Percentiles rank a stretch among this genome's conserved stretches.
phyloP scores from a whole-genome alignment of 2,113 vertebrate genomes.

The Crotalus helleri region DNA sequence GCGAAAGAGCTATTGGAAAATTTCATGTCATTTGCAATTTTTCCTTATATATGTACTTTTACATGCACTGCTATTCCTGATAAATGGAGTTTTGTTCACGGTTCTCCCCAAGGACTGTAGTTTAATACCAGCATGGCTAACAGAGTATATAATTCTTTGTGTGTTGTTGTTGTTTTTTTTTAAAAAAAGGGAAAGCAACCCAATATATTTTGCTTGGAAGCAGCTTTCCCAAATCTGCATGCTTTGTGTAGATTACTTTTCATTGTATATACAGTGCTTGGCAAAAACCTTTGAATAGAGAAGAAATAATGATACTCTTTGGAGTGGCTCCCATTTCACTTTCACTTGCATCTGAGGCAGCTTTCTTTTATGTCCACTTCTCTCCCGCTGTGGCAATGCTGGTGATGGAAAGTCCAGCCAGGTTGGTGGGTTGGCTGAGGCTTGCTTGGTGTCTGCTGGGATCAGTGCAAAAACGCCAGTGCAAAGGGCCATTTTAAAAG shows the following conservation, averaged over 20 bases:
- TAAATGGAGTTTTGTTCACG: not conserved
- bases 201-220: not conserved
- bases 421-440: not conserved
- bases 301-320: not conserved
- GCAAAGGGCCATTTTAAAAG: not conserved
- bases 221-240: not conserved
- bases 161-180: not conserved
- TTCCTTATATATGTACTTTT: not conserved
- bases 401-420: not conserved
- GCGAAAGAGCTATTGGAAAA: not conserved
- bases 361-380: not conserved
- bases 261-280: not conserved
- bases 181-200: not conserved
- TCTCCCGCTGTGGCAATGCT: not conserved
- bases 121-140: not conserved
- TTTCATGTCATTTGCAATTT: not conserved
- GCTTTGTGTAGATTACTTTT: not conserved
- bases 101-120: not conserved
- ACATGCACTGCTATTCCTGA: not conserved
- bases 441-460: not conserved
- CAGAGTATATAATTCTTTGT: not conserved
- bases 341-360: not conserved
- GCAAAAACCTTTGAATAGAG: not conserved
- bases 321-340: not conserved
- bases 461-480: not conserved